Evolutionary conservation across 2,113 vertebrate species (phyloP).

Genomic region (Mobula hypostoma): DNA sequence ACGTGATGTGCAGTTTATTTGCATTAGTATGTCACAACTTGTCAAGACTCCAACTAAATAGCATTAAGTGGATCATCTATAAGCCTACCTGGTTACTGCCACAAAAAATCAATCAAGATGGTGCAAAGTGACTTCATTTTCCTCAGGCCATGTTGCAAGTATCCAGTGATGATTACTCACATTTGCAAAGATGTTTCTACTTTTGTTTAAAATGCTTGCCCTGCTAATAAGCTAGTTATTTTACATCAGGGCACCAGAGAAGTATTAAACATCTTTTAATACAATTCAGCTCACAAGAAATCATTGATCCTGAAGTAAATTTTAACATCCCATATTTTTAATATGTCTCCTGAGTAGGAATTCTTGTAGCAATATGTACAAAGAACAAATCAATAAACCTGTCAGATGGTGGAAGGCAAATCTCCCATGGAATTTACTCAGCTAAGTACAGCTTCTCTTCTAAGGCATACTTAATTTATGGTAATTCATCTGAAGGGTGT

Average conservation of each 20-base stretch:
- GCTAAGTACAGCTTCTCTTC: background rate
- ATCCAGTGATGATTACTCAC: background rate
- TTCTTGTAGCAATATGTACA: background rate
- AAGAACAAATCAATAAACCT: background rate
- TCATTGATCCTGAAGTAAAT: background rate
- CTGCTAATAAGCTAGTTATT: too few relatives aligned
- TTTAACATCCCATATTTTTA: background rate
- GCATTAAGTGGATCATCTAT: background rate
- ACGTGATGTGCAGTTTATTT: too few relatives aligned
- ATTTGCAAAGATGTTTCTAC: background rate
- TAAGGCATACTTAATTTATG: background rate
- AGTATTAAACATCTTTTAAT: background rate
- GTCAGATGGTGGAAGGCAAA: background rate
- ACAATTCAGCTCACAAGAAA: background rate
- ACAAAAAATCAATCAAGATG: background rate
- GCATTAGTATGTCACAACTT: background rate
- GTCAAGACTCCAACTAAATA: constrained; percentile 1
- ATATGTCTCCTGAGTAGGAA: background rate
- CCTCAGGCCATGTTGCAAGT: background rate
- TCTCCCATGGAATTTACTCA: background rate
- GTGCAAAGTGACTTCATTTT: background rate
- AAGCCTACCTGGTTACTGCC: background rate
- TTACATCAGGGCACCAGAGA: background rate
- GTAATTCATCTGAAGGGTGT: background rate
- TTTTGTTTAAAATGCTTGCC: background rate